Conservation (phyloP, 92 coral and sea anemone species). For the Bergia puertoricense region DNA sequence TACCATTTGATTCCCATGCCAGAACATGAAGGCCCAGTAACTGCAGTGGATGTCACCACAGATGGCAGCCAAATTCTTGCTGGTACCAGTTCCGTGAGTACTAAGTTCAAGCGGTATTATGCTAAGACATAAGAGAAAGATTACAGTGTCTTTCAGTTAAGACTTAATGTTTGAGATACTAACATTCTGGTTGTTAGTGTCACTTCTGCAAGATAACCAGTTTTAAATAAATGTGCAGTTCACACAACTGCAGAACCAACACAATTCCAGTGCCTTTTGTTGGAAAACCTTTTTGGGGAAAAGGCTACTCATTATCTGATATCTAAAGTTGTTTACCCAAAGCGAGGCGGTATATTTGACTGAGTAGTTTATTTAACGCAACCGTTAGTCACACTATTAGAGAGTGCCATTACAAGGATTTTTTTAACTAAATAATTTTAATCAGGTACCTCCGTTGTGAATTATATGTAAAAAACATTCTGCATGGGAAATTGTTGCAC, state of each 20-base stretch:
- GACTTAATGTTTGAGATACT: no score
- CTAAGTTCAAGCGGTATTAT: neutral
- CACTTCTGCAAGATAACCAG: no score
- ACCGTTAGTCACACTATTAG: neutral
- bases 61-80: conserved; percentile 92
- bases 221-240: no score
- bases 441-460: no score
- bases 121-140: no score
- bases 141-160: no score
- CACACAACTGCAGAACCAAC: neutral
- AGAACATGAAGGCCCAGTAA: conserved; percentile 97
- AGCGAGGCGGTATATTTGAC: neutral
- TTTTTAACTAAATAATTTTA: neutral
- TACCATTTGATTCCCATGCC: neutral
- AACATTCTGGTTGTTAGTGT: no score
- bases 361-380: neutral
- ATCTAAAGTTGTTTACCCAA: neutral
- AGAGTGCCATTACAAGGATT: neutral
- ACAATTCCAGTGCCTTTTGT: neutral
- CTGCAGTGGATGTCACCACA: conserved; percentile 77
- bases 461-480: neutral
- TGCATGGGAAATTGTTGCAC: neutral
- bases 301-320: neutral
- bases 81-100: conserved; percentile 85
- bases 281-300: neutral